Evolutionary conservation across 2,888 invertebrate species (phyloP).

Genomic region (Celastrina argiolus): DNA sequence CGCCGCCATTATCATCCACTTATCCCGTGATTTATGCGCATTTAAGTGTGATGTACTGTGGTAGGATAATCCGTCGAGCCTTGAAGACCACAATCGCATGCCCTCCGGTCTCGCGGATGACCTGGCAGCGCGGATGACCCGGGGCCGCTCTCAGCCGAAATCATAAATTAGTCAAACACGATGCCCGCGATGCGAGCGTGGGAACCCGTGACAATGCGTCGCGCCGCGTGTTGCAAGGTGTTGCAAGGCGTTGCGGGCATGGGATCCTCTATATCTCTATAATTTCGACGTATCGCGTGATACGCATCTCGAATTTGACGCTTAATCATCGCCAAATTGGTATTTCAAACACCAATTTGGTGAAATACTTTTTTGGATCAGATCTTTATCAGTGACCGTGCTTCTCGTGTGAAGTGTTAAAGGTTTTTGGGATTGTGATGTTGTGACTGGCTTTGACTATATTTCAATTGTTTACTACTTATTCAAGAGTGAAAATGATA

Average conservation of each 20-base stretch:
- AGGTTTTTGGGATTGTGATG: too few species aligned
- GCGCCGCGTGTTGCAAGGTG: conserved; percentile 5
- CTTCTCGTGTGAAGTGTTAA: not conserved
- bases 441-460: not conserved
- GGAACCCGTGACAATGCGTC: conserved; percentile 4
- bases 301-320: not conserved
- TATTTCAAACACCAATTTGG: not conserved
- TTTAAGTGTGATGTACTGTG: not conserved
- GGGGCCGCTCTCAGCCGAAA: not conserved
- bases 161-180: conserved; percentile 9
- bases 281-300: conserved; percentile 7
- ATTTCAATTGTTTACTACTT: too few species aligned
- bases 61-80: not conserved
- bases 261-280: not conserved
- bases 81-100: not conserved
- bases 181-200: conserved; percentile 6
- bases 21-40: not conserved
- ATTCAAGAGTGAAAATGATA: too few species aligned
- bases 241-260: not conserved
- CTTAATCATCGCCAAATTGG: not conserved
- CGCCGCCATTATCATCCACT: not conserved
- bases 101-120: not conserved
- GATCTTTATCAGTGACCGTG: not conserved
- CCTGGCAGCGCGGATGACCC: not conserved
- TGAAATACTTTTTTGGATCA: not conserved